Conservation (phyloP, 2,113 vertebrate genomes). For the Limanda limanda region DNA sequence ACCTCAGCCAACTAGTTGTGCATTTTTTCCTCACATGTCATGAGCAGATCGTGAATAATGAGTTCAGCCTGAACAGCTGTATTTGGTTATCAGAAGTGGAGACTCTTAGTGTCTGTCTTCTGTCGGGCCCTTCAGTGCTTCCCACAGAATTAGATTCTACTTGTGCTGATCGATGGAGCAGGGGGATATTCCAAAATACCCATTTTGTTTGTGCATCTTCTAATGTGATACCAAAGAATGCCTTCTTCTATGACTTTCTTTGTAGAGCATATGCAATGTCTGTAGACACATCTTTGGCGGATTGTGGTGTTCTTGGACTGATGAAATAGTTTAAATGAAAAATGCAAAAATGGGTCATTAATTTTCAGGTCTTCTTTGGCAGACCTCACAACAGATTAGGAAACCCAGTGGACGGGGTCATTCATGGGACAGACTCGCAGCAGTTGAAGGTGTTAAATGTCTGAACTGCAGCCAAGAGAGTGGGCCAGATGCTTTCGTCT, state of each 20-base stretch:
- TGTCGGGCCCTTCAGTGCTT: background rate
- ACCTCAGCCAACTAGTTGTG: slow-evolving; percentile 51
- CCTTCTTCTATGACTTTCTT: too few relatives aligned
- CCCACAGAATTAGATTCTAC: background rate
- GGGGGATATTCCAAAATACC: background rate
- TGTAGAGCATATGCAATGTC: background rate
- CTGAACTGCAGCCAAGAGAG: background rate
- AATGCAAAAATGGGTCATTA: background rate
- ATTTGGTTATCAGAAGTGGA: slow-evolving; percentile 57
- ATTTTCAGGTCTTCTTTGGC: background rate
- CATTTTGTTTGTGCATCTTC: background rate
- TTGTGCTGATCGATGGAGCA: background rate
- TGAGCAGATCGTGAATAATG: slow-evolving; percentile 44
- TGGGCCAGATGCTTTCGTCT: background rate
- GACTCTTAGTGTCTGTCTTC: slow-evolving; percentile 10
- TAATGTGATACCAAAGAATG: background rate
- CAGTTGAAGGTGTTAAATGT: background rate
- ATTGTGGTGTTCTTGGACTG: too few relatives aligned
- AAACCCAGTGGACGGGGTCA: background rate
- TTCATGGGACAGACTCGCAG: background rate
- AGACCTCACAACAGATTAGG: slow-evolving; percentile 4
- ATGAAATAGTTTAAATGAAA: background rate
- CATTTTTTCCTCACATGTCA: slow-evolving; percentile 56
- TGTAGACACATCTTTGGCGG: background rate
- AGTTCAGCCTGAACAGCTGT: slow-evolving; percentile 58